phyloP scores from a whole-genome alignment of 2,113 vertebrate genomes.

The Fregata magnificens region DNA sequence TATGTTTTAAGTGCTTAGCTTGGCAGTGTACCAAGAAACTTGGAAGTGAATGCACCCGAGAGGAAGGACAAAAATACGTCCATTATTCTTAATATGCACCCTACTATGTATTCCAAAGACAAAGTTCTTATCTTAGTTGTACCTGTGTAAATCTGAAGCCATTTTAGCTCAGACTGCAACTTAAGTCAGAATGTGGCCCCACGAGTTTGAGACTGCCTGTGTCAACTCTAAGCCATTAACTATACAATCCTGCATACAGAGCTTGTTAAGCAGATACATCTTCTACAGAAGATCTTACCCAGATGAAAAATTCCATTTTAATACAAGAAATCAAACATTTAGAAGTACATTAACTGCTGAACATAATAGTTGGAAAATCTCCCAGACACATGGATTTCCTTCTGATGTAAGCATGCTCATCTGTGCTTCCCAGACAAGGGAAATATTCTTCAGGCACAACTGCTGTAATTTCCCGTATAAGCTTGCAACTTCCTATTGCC shows the following conservation, averaged over 20 bases:
- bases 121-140: background rate
- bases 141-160: background rate
- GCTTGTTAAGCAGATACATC: background rate
- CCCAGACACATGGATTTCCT: background rate
- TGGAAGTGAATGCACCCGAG: background rate
- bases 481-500: background rate
- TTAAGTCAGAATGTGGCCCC: background rate
- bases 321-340: background rate
- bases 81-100: background rate
- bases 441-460: background rate
- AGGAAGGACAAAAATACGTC: background rate
- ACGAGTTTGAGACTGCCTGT: background rate
- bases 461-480: background rate
- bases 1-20: background rate
- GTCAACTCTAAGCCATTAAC: background rate
- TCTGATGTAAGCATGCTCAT: background rate
- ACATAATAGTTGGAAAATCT: background rate
- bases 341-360: background rate
- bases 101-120: background rate
- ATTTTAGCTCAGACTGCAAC: background rate
- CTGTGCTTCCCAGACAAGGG: background rate
- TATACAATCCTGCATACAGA: rapidly evolving
- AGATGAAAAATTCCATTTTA: background rate
- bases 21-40: background rate
- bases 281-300: background rate